These are phyloP conservation scores for Thymelicus sylvestris DNA, from an alignment of 2,888 invertebrate species.

Conservation along the genomic window DNA sequence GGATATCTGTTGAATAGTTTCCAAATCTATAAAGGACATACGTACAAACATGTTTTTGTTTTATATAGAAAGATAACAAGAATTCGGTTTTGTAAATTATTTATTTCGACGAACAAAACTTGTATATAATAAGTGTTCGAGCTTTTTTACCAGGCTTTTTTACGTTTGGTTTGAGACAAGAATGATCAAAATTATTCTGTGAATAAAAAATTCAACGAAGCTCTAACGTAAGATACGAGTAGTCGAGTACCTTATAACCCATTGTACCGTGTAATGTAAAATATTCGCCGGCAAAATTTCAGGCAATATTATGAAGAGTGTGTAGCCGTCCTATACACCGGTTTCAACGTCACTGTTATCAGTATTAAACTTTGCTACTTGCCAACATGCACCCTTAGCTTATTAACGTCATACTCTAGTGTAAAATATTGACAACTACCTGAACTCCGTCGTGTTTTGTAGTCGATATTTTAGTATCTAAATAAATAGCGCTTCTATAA, in stretches of 20 bases:
- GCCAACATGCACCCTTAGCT: slow-evolving; percentile 47
- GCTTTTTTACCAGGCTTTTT: too few relatives aligned
- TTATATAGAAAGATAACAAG: background rate
- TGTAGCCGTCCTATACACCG: slow-evolving; percentile 48
- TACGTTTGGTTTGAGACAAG: background rate
- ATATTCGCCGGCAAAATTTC: slow-evolving; percentile 17
- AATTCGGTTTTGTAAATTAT: background rate
- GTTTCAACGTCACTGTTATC: slow-evolving; percentile 67
- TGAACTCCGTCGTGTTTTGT: background rate
- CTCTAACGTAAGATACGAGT: background rate
- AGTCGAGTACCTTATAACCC: background rate
- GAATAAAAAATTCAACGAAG: background rate
- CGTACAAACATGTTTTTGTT: too few relatives aligned
- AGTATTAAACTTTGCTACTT: slow-evolving; percentile 54
- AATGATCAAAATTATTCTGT: slow-evolving; percentile 2
- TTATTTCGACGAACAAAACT: background rate
- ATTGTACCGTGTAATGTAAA: background rate
- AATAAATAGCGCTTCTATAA: too few relatives aligned
- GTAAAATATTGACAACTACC: slow-evolving; percentile 10
- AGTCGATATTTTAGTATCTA: background rate
- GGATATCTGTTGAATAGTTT: too few relatives aligned
- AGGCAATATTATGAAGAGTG: slow-evolving; percentile 13
- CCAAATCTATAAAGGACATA: too few relatives aligned
- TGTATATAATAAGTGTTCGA: background rate
- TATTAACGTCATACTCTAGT: slow-evolving; percentile 15